Percentiles rank a stretch among this genome's conserved stretches.
Evolutionary conservation across 2,797 vertebrate species (phyloP).

Genomic region (Echiichthys vipera): DNA sequence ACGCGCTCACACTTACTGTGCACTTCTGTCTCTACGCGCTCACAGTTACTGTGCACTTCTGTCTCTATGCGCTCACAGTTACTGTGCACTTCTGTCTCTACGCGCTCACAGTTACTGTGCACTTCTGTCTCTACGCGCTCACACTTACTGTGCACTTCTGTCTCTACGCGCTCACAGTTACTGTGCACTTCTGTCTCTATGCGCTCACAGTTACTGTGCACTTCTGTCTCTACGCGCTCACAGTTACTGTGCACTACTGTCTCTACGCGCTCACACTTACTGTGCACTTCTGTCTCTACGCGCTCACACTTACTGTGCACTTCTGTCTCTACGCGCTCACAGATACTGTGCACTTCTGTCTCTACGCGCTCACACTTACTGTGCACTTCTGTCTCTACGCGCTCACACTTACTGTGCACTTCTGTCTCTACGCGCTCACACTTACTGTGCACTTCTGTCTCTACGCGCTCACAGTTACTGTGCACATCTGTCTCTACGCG

Average conservation of each 20-base stretch:
- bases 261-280: slow-evolving; percentile 35
- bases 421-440: no score
- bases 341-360: no score
- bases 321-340: slow-evolving; percentile 30
- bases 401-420: slow-evolving; percentile 31
- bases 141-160: slow-evolving; percentile 29
- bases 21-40: no score
- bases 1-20: slow-evolving; percentile 35
- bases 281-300: no score
- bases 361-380: background rate
- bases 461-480: slow-evolving; percentile 36
- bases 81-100: no score
- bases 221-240: no score
- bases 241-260: background rate
- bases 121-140: slow-evolving; percentile 24
- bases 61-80: slow-evolving; percentile 30
- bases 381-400: slow-evolving; percentile 11
- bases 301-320: background rate
- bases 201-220: slow-evolving; percentile 34
- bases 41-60: background rate
- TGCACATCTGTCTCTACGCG: no score
- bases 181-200: background rate
- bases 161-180: no score
- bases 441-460: background rate
- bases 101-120: background rate